Percentiles rank a stretch among this genome's conserved stretches.
These are phyloP conservation scores for Ceratothoa steindachneri DNA, from an alignment of 2,888 invertebrate species.

Conservation along the genomic window DNA sequence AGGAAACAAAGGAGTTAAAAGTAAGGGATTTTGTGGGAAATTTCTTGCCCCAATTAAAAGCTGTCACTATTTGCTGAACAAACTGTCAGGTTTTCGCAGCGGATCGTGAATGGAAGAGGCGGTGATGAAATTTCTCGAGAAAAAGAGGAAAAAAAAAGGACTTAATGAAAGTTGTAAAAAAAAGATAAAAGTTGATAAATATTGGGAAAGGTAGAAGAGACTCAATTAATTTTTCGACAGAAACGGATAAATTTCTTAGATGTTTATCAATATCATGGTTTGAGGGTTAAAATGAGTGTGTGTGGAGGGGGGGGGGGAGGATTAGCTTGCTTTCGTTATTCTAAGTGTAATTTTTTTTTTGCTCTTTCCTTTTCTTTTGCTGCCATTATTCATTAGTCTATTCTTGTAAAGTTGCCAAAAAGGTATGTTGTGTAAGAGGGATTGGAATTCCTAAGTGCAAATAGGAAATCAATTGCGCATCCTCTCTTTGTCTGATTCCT, in stretches of 20 bases:
- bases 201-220: neutral
- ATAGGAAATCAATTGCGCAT: too few relatives aligned
- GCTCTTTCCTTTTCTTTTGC: too few relatives aligned
- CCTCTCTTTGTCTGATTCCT: too few relatives aligned
- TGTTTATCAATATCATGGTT: neutral
- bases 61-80: conserved; percentile 13
- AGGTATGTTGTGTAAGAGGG: too few relatives aligned
- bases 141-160: neutral
- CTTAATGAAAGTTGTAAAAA: neutral
- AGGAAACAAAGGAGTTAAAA: neutral
- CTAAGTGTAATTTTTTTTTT: too few relatives aligned
- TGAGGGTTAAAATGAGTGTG: too few relatives aligned
- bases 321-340: too few relatives aligned
- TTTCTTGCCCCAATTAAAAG: neutral
- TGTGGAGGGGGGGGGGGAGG: too few relatives aligned
- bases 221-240: neutral
- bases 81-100: neutral
- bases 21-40: neutral
- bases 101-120: neutral
- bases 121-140: neutral
- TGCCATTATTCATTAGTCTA: too few relatives aligned
- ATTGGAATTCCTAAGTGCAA: too few relatives aligned
- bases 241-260: neutral
- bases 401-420: too few relatives aligned
- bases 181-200: neutral